phyloP scores from a whole-genome alignment of 2,113 vertebrate genomes.

The Nannospalax galili region DNA sequence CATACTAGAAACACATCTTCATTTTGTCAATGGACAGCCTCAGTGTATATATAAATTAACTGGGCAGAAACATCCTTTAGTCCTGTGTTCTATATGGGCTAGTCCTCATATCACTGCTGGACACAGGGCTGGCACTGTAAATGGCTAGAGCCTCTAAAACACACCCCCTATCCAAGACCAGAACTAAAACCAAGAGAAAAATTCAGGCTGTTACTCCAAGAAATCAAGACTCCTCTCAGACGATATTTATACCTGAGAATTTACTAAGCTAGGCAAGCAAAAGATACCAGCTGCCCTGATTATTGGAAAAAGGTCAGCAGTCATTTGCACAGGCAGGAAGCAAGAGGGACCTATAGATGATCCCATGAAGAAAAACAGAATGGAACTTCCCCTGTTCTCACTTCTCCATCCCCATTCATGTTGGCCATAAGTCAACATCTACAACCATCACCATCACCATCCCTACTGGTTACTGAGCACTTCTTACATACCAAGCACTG shows the following conservation, averaged over 20 bases:
- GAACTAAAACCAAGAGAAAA: neutral
- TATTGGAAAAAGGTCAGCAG: neutral
- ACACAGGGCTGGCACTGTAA: neutral
- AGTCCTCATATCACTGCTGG: neutral
- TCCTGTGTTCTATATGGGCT: neutral
- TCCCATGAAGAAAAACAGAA: neutral
- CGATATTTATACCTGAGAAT: neutral
- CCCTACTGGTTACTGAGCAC: neutral
- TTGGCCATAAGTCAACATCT: neutral
- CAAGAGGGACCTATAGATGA: neutral
- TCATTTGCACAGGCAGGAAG: neutral
- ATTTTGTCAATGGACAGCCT: neutral
- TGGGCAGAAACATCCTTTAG: neutral
- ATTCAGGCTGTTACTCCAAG: neutral
- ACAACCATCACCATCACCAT: neutral
- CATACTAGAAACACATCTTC: neutral
- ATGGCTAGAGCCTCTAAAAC: neutral
- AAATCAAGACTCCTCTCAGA: neutral
- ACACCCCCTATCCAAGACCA: neutral
- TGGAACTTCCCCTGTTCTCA: neutral
- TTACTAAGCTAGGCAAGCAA: neutral
- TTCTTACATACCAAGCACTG: neutral
- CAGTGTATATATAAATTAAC: neutral
- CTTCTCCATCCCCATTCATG: neutral
- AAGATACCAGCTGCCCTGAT: neutral